Base-by-base conservation (phyloP, 2,888 invertebrate genomes). In the Pristionchus maxplancki region DNA sequence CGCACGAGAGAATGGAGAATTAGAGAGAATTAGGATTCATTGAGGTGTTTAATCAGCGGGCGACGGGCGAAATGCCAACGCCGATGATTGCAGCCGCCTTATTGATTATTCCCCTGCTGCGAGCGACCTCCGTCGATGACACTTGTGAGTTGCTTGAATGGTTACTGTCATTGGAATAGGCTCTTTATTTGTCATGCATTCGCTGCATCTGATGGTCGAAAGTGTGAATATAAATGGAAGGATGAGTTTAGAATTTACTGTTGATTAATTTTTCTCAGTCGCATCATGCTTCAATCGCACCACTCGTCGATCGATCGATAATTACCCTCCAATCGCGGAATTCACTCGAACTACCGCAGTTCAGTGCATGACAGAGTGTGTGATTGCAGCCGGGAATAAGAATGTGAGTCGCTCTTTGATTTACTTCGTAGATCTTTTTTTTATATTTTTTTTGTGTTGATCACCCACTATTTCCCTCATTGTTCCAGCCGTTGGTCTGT, bases 301-400 rank as follows among this genome's bases (percentile, higher is more conserved):
- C 0, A 88, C 91, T 4, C 90, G 93, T 40, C 89, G 92, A 74
- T 91, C 93, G 40, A 92, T 94, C 34, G 93, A 93, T 48, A 94
- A 94, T 82, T 93, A 91, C 71, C 92, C 92, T 53, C 94, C 94
- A 20, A 91, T 94, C 40, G 92, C 92, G 15, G 93, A 93, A 87
- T 91, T 92, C 48, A 90, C 92, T 28, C 87, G 91, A 86, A 91
- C 93, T 17, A 91, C 92, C 13, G 90, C 93, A 5, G 88, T 92
- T 53, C 91, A 91, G 87, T 94, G 94, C 71, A 90, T 93, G 53
- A 88, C 91, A 34, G 90, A 91, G 37, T 92, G 92, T 62, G 90
- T 92, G 31, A 88, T 90, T 85, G 91, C 92, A n/a, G 90, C 90
- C 24, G 91, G 90, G 28, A 91, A 92, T 71, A 15, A n/a, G 24